Conservation (phyloP, 2,797 vertebrate genomes). For the Toxotes lorentzi region DNA sequence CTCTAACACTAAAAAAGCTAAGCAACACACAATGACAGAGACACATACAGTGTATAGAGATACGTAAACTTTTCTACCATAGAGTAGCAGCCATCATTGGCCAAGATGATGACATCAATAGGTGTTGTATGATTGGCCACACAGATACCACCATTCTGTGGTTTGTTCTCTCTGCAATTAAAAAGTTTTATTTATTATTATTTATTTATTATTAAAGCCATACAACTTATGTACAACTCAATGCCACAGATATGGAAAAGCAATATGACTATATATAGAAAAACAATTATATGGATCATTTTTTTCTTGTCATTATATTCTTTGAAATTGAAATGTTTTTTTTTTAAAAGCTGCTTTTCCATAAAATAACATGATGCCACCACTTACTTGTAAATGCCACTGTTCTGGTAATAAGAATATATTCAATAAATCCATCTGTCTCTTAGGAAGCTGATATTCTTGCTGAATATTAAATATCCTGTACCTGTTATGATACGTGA, state of each 20-base stretch:
- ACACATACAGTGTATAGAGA: neutral
- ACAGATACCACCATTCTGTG: slow-evolving; percentile 93
- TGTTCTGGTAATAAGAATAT: neutral
- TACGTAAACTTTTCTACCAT: slow-evolving; percentile 84
- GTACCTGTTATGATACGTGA: slow-evolving; percentile 94
- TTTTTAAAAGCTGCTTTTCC: neutral
- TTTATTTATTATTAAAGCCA: neutral
- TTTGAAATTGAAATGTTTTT: neutral
- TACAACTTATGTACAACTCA: neutral
- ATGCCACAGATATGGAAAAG: neutral
- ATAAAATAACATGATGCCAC: neutral
- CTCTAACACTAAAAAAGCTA: neutral
- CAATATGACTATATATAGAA: neutral
- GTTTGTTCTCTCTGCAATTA: slow-evolving; percentile 89
- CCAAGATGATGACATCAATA: slow-evolving; percentile 94
- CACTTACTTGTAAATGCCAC: neutral
- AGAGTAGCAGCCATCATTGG: slow-evolving; percentile 93
- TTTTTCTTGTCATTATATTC: neutral
- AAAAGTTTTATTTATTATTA: neutral
- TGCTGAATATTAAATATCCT: slow-evolving; percentile 18
- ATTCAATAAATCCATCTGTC: neutral
- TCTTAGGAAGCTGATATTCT: neutral
- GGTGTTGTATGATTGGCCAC: slow-evolving; percentile 96
- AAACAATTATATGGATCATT: neutral
- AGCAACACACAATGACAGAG: neutral